Evolutionary conservation across 1,140 invertebrate genomes (phyloP).

Genomic region (Triops cancriformis): DNA sequence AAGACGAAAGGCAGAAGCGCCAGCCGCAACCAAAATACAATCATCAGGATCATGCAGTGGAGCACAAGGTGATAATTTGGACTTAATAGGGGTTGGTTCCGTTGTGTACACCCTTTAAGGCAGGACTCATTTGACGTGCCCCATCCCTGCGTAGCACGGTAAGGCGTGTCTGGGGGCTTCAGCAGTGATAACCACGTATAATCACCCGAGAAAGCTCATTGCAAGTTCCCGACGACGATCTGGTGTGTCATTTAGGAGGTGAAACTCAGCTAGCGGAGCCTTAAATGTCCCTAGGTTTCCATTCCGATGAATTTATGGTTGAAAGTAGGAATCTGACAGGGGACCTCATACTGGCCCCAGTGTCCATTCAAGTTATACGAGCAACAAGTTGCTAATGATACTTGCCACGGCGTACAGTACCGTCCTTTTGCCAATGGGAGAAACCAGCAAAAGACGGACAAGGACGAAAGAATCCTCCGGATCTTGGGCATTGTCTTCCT

Average conservation of each 20-base stretch:
- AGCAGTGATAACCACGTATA: no score
- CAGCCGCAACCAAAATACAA: neutral
- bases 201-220: no score
- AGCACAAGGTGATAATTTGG: constrained; percentile 6
- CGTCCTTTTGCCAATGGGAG: neutral
- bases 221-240: no score
- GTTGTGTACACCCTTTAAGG: neutral
- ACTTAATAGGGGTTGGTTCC: neutral
- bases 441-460: neutral
- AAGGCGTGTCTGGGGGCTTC: no score
- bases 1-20: neutral
- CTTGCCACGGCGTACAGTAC: neutral
- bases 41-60: neutral
- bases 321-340: neutral
- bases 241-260: no score
- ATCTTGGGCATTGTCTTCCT: neutral
- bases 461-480: neutral
- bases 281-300: neutral
- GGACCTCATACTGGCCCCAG: neutral
- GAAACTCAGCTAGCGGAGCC: neutral
- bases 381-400: neutral
- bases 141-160: neutral
- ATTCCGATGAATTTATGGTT: neutral
- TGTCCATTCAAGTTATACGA: neutral
- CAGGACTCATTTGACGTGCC: neutral